Evolutionary conservation across 2,888 invertebrate species (phyloP).

Genomic region (Trissoscelio sp.): DNA sequence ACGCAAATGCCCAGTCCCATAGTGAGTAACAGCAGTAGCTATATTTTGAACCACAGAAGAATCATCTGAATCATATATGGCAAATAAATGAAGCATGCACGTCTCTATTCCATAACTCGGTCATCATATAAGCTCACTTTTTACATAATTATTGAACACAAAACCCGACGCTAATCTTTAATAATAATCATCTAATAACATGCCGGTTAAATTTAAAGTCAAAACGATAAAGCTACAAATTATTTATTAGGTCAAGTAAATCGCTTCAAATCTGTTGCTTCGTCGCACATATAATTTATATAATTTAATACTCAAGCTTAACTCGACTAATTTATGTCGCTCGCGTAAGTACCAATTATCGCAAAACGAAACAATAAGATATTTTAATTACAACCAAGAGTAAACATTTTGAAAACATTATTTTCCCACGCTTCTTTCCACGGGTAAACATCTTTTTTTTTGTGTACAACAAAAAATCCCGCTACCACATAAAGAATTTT

Average conservation of each 20-base stretch:
- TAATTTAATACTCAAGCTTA: not conserved
- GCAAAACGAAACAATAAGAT: not conserved
- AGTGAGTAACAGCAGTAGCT: constrained; percentile 18
- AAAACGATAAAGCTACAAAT: constrained; percentile 8
- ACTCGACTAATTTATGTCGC: constrained; percentile 25
- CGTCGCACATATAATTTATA: constrained; percentile 11
- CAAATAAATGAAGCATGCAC: constrained; percentile 20
- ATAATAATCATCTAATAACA: not conserved
- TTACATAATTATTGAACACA: constrained; percentile 12
- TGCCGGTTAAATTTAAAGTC: not conserved
- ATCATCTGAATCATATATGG: constrained; percentile 21
- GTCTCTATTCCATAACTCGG: not conserved
- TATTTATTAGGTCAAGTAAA: constrained; percentile 13
- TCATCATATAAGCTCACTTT: constrained; percentile 15
- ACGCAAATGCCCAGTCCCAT: constrained; percentile 8
- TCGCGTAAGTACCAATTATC: constrained; percentile 24
- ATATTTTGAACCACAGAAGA: constrained; percentile 25
- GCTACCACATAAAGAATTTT: no score
- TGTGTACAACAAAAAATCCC: not conserved
- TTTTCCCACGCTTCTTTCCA: constrained; percentile 25
- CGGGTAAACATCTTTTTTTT: not conserved
- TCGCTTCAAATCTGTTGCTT: not conserved
- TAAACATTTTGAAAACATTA: not conserved
- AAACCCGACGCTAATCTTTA: not conserved
- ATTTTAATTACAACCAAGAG: constrained; percentile 10